A percentile compares a stretch with the other conserved stretches of the same genome.
Evolutionary conservation across 2,797 vertebrate genomes (phyloP).

Genomic region (Staurois parvus): DNA sequence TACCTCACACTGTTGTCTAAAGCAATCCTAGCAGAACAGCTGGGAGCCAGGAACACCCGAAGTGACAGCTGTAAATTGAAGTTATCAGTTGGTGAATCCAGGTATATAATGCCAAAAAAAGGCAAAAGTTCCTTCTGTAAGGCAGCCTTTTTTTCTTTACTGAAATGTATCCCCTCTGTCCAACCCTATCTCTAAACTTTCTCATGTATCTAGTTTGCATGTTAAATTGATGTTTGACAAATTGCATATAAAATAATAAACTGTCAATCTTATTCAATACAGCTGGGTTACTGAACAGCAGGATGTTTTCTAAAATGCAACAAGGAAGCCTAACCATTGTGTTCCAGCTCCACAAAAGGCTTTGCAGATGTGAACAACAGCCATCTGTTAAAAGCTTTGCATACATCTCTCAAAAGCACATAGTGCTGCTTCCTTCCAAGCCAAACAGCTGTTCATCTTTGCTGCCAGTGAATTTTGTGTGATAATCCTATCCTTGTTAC

Average conservation of each 20-base stretch:
- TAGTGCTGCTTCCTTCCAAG: slow-evolving; percentile 7
- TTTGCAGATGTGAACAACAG: slow-evolving; percentile 20
- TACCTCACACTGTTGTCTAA: no score
- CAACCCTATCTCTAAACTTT: no score
- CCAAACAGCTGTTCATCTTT: slow-evolving; percentile 35
- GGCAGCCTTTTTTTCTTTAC: no score
- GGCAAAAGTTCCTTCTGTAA: no score
- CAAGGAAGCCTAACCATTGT: background rate
- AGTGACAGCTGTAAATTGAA: no score
- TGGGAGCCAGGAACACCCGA: no score
- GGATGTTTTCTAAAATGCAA: background rate
- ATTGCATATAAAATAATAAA: background rate
- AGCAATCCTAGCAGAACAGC: no score
- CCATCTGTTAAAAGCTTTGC: background rate
- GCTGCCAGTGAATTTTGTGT: slow-evolving; percentile 12
- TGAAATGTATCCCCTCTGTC: no score
- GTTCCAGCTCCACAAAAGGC: background rate
- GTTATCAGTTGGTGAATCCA: background rate
- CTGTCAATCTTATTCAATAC: background rate
- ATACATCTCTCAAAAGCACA: slow-evolving; percentile 11
- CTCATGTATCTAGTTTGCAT: no score
- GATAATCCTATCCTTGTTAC: background rate
- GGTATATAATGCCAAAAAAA: background rate
- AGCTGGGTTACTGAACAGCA: background rate
- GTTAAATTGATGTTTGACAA: background rate